Conservation (phyloP, 1,140 invertebrate genomes). For the Hylaeus anthracinus region DNA sequence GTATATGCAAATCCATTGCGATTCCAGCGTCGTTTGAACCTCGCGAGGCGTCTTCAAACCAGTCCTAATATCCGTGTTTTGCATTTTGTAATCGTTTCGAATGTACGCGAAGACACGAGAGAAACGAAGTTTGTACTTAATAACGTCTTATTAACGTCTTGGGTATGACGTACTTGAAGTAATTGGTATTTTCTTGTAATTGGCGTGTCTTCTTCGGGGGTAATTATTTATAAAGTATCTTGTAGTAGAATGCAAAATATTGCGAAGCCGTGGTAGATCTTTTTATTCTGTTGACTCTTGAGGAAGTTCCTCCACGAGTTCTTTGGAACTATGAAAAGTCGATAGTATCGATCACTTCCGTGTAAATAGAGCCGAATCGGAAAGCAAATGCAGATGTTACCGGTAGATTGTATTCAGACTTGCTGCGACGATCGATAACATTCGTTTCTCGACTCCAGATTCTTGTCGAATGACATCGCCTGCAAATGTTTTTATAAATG, state of each 20-base stretch:
- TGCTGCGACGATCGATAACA: constrained; percentile 61
- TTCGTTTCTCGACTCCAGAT: constrained; percentile 34
- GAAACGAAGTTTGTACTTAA: no score
- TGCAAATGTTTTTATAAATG: neutral
- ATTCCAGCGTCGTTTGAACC: constrained; percentile 33
- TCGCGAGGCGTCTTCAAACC: constrained; percentile 7
- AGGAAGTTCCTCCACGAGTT: neutral
- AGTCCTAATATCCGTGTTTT: neutral
- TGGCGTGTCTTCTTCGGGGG: no score
- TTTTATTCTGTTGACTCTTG: no score
- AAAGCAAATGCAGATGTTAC: constrained; percentile 56
- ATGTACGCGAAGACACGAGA: no score
- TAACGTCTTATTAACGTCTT: no score
- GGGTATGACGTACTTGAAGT: no score
- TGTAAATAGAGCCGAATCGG: constrained; percentile 42
- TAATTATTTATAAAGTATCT: no score
- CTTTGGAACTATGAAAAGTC: constrained; percentile 12
- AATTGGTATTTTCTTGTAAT: no score
- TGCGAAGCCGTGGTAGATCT: no score
- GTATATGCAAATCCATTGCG: constrained; percentile 54
- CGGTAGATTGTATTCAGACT: constrained; percentile 44
- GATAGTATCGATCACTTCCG: constrained; percentile 22
- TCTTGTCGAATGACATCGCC: constrained; percentile 22
- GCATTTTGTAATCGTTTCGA: neutral
- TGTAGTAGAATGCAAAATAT: no score